Conservation (phyloP, 2,888 invertebrate genomes). For the Himalopsyche japonica region DNA sequence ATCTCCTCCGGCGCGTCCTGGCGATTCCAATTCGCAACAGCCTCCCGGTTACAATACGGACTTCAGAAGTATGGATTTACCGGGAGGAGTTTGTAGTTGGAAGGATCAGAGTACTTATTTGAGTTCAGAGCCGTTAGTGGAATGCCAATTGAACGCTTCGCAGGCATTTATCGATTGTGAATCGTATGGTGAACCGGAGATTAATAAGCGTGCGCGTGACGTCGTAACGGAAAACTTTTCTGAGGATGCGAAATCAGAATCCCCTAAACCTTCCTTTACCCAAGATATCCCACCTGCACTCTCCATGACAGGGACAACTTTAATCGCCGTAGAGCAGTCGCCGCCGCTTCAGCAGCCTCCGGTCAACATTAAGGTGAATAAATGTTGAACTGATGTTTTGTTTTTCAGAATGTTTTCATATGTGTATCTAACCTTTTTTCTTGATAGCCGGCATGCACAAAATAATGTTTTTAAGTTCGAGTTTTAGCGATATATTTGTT, state of each 20-base stretch:
- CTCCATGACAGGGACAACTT: constrained; percentile 33
- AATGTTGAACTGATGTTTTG: neutral
- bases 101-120: constrained; percentile 79
- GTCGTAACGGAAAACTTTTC: neutral
- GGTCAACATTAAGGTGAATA: constrained; percentile 37
- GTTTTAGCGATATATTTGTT: neutral
- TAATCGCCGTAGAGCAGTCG: constrained; percentile 13
- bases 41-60: constrained; percentile 53
- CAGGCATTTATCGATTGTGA: constrained; percentile 38
- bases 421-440: neutral
- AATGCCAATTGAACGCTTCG: constrained; percentile 26
- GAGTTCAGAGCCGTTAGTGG: constrained; percentile 59
- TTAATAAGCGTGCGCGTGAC: constrained; percentile 43
- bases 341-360: constrained; percentile 7
- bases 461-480: neutral
- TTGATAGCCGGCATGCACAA: neutral
- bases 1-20: constrained; percentile 35
- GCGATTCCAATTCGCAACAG: constrained; percentile 47
- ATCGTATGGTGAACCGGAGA: constrained; percentile 45
- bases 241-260: constrained; percentile 33
- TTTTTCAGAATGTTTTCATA: neutral
- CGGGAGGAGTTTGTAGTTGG: constrained; percentile 81
- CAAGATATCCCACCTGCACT: constrained; percentile 32
- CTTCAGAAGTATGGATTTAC: constrained; percentile 72
- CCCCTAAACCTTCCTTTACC: constrained; percentile 20